These are phyloP conservation scores for Polylopha cassiicola DNA, from an alignment of 2,888 invertebrate species.

Conservation along the genomic window DNA sequence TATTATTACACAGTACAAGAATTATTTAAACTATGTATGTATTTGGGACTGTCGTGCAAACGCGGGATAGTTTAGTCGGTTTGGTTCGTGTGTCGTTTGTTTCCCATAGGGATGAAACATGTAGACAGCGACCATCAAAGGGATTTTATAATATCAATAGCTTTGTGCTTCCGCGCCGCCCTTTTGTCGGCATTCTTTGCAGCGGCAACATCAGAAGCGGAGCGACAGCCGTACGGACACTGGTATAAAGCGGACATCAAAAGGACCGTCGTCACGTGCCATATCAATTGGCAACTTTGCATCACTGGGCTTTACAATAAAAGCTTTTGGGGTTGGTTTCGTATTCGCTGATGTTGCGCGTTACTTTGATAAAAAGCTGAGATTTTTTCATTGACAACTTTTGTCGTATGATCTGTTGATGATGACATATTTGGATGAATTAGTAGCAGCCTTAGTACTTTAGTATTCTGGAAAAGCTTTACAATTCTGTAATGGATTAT, in stretches of 20 bases:
- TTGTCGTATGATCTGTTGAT: too few species aligned
- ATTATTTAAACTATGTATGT: too few species aligned
- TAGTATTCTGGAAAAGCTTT: too few species aligned
- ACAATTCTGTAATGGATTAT: too few species aligned
- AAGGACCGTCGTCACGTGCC: constrained; percentile 64
- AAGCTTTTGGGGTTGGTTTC: constrained; percentile 8
- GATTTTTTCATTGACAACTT: too few species aligned
- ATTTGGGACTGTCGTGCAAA: constrained; percentile 7
- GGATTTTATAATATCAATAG: constrained; percentile 71
- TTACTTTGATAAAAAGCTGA: too few species aligned
- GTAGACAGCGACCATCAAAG: constrained; percentile 56
- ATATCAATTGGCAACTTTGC: constrained; percentile 32
- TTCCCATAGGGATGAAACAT: constrained; percentile 48
- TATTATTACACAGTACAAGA: too few species aligned
- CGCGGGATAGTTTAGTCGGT: constrained; percentile 21
- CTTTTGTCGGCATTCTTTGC: constrained; percentile 61
- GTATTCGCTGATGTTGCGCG: constrained; percentile 9
- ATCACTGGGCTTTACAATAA: constrained; percentile 22
- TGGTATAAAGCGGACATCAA: constrained; percentile 61
- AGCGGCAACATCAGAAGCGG: constrained; percentile 29
- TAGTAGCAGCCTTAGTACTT: too few species aligned
- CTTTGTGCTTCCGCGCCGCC: constrained; percentile 64
- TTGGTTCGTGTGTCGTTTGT: constrained; percentile 26
- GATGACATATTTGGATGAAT: too few species aligned
- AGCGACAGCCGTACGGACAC: constrained; percentile 49